These are phyloP conservation scores for Pseudococcus longispinus DNA, from an alignment of 2,888 invertebrate species.

Conservation along the genomic window DNA sequence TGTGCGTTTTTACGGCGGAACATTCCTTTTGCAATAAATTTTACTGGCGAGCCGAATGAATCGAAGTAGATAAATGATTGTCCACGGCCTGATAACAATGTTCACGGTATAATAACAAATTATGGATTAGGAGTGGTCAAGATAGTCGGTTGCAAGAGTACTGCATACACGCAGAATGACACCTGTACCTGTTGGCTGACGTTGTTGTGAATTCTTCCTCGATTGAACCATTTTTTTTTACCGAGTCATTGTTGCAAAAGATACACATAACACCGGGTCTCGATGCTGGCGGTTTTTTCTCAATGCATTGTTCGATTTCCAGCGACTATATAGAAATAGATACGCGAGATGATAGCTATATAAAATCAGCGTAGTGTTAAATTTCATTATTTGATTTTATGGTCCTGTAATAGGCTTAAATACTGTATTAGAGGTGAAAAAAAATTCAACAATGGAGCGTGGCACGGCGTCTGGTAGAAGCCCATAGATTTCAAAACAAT, in stretches of 20 bases:
- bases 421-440: neutral
- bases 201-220: constrained; percentile 18
- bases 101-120: constrained; percentile 42
- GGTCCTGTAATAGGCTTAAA: constrained; percentile 29
- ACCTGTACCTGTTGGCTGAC: neutral
- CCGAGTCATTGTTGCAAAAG: constrained; percentile 41
- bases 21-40: constrained; percentile 22
- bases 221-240: neutral
- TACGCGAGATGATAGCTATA: constrained; percentile 12
- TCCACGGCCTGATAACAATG: neutral
- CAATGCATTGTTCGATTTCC: constrained; percentile 4
- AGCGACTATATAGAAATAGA: neutral
- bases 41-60: neutral
- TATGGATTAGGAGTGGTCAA: constrained; percentile 39
- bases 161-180: neutral
- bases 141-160: neutral
- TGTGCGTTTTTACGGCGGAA: neutral
- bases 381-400: constrained; percentile 31
- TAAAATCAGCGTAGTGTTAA: constrained; percentile 30
- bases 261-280: neutral
- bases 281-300: neutral
- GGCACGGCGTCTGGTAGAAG: neutral
- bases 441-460: constrained; percentile 28
- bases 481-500: constrained; percentile 4
- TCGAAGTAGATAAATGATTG: constrained; percentile 23